These are phyloP conservation scores for Nomada fabriciana DNA, from an alignment of 2,888 invertebrate species.

Conservation along the genomic window DNA sequence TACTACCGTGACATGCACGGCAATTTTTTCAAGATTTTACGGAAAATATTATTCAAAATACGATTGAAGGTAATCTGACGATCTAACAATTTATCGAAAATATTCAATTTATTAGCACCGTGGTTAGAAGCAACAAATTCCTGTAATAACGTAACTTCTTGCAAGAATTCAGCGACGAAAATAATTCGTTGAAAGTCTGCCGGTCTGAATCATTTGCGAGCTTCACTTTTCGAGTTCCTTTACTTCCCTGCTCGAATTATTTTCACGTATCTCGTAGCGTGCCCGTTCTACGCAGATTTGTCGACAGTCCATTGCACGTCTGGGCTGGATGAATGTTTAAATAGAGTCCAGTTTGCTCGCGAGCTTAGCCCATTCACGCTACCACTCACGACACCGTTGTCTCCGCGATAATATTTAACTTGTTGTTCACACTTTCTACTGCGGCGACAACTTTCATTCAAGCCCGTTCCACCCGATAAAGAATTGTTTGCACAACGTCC, in stretches of 20 bases:
- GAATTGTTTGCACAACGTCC: background rate
- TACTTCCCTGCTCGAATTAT: background rate
- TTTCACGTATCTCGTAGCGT: background rate
- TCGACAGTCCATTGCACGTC: background rate
- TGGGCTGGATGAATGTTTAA: constrained; percentile 25
- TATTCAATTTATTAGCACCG: too few species aligned
- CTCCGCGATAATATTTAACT: constrained; percentile 40
- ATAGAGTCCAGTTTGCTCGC: constrained; percentile 9
- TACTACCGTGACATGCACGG: too few species aligned
- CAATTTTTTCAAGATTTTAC: too few species aligned
- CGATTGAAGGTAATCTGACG: too few species aligned
- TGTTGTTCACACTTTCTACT: constrained; percentile 29
- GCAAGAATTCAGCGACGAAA: background rate
- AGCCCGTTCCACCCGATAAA: background rate
- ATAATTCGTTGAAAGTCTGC: background rate
- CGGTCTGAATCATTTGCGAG: background rate
- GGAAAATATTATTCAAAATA: too few species aligned
- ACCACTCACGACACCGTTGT: constrained; percentile 8
- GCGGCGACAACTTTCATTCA: constrained; percentile 11
- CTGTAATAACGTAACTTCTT: constrained; percentile 4
- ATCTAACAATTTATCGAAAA: too few species aligned
- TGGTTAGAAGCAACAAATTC: background rate
- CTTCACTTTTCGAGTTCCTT: background rate
- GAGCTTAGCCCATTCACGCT: constrained; percentile 9
- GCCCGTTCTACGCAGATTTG: background rate